phyloP scores from a whole-genome alignment of 2,888 invertebrate genomes.

The Lasioglossum villosulum region DNA sequence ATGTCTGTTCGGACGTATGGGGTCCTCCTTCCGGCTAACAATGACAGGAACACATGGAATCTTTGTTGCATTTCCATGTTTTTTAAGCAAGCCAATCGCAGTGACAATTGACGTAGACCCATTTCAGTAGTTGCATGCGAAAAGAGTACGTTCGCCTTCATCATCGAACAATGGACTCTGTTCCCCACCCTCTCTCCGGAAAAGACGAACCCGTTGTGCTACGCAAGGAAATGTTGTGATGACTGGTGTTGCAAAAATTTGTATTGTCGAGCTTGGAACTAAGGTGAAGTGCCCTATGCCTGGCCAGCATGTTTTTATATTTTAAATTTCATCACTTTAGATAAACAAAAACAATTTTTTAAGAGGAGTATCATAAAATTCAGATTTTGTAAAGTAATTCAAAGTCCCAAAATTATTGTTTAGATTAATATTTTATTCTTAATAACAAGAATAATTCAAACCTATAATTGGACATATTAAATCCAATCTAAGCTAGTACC shows the following conservation, averaged over 20 bases:
- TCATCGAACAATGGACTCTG: neutral
- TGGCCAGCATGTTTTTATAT: too few species aligned
- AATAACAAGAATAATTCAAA: too few species aligned
- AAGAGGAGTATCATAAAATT: too few species aligned
- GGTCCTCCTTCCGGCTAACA: neutral
- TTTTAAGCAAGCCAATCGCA: neutral
- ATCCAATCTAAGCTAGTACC: too few species aligned
- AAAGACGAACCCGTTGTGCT: neutral
- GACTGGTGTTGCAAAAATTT: neutral
- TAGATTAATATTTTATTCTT: too few species aligned
- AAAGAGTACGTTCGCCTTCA: neutral
- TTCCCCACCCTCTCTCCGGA: neutral
- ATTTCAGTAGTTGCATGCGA: neutral
- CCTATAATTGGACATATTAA: too few species aligned
- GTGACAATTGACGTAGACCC: neutral
- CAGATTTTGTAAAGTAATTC: too few species aligned
- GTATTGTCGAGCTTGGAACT: neutral
- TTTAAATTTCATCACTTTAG: too few species aligned
- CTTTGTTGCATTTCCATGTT: constrained; percentile 2
- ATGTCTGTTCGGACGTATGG: neutral
- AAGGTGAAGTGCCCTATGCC: too few species aligned
- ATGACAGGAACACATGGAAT: neutral
- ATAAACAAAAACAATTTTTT: too few species aligned
- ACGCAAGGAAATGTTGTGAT: neutral
- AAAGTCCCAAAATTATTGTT: too few species aligned